Base-by-base conservation (phyloP, 2,113 vertebrate species). In the Pampusana beccarii region DNA sequence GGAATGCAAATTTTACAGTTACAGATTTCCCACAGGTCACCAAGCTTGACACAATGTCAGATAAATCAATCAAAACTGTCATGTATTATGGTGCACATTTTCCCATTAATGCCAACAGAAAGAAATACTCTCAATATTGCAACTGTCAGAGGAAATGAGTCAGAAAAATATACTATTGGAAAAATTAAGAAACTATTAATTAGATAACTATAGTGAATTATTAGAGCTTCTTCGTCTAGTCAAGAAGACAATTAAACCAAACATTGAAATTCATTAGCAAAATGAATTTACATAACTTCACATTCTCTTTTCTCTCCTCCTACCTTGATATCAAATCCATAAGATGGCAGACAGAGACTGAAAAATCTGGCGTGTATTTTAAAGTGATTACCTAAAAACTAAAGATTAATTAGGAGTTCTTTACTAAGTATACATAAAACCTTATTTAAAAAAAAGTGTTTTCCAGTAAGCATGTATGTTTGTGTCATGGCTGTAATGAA, bases 401-500 rank as follows among this genome's bases (percentile, higher is more conserved):
- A 58, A 93, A 73, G 10, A 53, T 66, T 58, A 83, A 86, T 78
- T 90, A 65, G 80, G 77, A 94, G 29, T 46, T 16, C 24, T 92
- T 62, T 57, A 74, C 77, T 72, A 93, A 85, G n/a, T 24, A 82
- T 13, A 88, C 5, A 56, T 38, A 88, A 94, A 93, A 78, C 7
- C 48, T 80, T 67, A 69, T 50, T 50, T 11, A 50, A 62, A 33
- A 26, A 34, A 15, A 50, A 71, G 14, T 69, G 26, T 88, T 83
- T 92, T 80, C 81, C 58, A 92, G 66, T 74, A 66, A 84, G 82
- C 60, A 91, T 77, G 31, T 83, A 96, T 51, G 79, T 73, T 80
- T 92, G 65, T 93, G 69, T 92, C 93, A 90, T 28, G 80, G 69
- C 66, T 94, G 65, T 87, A 86, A 90, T 89, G 85, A 97, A 95